These are phyloP conservation scores for Takifugu bimaculatus DNA, from an alignment of 2,113 vertebrate species.

Conservation along the genomic window DNA sequence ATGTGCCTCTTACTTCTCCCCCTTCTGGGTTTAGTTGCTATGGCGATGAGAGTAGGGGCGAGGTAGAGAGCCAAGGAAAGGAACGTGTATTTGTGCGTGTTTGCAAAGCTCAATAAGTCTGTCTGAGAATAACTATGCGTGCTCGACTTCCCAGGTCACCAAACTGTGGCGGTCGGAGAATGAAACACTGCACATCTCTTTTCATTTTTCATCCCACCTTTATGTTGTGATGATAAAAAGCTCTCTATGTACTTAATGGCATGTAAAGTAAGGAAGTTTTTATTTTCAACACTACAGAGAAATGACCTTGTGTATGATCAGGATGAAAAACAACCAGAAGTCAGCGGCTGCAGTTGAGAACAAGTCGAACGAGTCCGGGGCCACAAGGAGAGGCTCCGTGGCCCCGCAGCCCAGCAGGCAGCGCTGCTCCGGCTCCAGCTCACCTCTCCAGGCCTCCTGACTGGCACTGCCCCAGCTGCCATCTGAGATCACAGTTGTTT, in stretches of 20 bases:
- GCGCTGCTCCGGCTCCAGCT: slow-evolving; percentile 27
- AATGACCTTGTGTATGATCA: slow-evolving; percentile 27
- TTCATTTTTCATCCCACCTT: background rate
- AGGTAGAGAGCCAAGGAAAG: background rate
- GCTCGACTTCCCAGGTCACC: slow-evolving; percentile 28
- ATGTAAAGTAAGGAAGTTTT: too few relatives aligned
- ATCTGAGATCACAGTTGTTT: slow-evolving; percentile 50
- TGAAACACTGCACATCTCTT: background rate
- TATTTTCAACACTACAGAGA: background rate
- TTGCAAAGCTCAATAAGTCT: slow-evolving; percentile 62
- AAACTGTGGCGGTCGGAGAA: slow-evolving; percentile 1
- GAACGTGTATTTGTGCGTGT: slow-evolving; percentile 62
- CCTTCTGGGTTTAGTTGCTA: slow-evolving; percentile 74
- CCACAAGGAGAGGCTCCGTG: slow-evolving; percentile 27
- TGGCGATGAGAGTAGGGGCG: slow-evolving; percentile 61
- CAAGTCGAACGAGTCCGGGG: slow-evolving; percentile 18
- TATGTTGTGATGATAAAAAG: too few relatives aligned
- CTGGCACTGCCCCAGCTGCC: slow-evolving; percentile 47
- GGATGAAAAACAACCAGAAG: slow-evolving; percentile 20
- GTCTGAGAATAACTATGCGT: slow-evolving; percentile 33
- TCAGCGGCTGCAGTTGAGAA: slow-evolving; percentile 16
- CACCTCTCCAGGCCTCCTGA: slow-evolving; percentile 23
- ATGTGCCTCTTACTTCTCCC: slow-evolving; percentile 61
- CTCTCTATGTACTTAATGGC: too few relatives aligned
- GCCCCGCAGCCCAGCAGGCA: slow-evolving; percentile 35